These are phyloP conservation scores for Falco naumanni DNA, from an alignment of 2,797 vertebrate genomes.

Conservation along the genomic window DNA sequence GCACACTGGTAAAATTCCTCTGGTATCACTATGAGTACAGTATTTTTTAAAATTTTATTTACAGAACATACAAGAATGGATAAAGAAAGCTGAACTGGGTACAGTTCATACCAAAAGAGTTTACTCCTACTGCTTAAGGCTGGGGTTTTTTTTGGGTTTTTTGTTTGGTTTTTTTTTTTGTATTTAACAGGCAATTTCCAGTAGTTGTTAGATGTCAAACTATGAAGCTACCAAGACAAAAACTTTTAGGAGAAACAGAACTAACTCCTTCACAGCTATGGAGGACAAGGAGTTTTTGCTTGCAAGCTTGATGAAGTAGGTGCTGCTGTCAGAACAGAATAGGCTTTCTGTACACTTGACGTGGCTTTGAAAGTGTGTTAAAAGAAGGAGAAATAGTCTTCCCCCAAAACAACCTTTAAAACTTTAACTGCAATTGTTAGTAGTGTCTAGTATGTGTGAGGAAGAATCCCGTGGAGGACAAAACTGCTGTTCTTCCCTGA, in stretches of 20 bases:
- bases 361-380: neutral
- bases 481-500: neutral
- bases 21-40: neutral
- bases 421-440: neutral
- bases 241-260: neutral
- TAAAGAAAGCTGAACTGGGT: neutral
- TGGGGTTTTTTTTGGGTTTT: neutral
- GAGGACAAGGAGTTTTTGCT: neutral
- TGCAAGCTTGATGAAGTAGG: neutral
- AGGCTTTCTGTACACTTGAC: neutral
- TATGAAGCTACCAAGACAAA: neutral
- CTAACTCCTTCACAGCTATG: neutral
- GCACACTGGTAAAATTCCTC: too few species aligned
- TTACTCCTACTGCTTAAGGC: neutral
- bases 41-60: neutral
- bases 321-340: neutral
- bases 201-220: neutral
- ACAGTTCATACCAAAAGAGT: neutral
- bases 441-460: neutral
- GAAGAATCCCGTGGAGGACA: constrained; percentile 12
- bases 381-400: neutral
- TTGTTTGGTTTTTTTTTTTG: neutral
- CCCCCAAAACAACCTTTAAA: neutral
- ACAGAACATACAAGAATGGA: neutral
- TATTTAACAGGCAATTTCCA: neutral